Base-by-base conservation (phyloP, 2,113 vertebrate species). In the Romanogobio albipinnatus region DNA sequence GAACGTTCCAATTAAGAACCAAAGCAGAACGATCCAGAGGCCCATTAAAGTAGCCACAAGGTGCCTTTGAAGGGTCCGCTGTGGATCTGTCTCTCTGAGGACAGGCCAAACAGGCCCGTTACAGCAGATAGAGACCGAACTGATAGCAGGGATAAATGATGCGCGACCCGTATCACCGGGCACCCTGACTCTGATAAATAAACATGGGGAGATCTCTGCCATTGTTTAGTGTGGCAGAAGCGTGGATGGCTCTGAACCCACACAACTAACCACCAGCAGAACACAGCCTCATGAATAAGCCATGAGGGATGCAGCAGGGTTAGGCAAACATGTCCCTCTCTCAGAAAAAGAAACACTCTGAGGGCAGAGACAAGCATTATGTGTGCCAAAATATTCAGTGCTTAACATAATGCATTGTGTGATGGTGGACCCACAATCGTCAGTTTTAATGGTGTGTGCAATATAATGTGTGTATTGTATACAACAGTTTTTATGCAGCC, bases 171-270 rank as follows among this genome's bases (percentile, higher is more conserved):
- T 62, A 19, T 39, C 75, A 45, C 56, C 26, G 10, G 66, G 81
- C 33, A 51, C 81, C 33, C 62, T 71, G 80, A 82, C 80, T 82
- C 70, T 88, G 88, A 90, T 88, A 87, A 89, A 90, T 89, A 90
- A 90, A 87, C 87, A 87, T 86, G 84, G 84, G 22, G 47, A 85
- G 83, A 86, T 80, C 78, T 82, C 68, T 88, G 53, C 87, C 61
- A 76, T 81, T 83, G 81, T 88, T 87, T 62, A 73, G 66, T 71
- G 80, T 68, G 83, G 74, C 61, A 62, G 80, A 53, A 59, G 47
- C 15, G 26, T 43, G 73, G 53, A 70, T 47, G 43, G 33, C 74
- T 77, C 83, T 84, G 83, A 76, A 85, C 79, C 47, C 83, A 77
- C 61, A 70, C 45, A 81, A 64, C 74, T 82, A 76, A 85, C 76